Conservation (phyloP, 1,140 invertebrate species). For the Lasaia peninsularis region DNA sequence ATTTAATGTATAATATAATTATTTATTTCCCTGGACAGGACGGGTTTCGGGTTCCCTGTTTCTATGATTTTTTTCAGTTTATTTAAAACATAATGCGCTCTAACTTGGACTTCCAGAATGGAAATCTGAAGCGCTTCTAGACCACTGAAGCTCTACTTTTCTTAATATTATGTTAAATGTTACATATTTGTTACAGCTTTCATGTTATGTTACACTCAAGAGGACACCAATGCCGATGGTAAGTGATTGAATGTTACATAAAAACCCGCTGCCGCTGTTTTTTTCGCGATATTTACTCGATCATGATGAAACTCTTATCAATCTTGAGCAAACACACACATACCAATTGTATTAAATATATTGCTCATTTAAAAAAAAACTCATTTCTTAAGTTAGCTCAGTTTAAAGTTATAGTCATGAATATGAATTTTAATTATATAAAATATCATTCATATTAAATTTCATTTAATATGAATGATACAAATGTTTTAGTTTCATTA, state of each 20-base stretch:
- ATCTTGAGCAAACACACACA: constrained; percentile 20
- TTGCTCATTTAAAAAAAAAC: too few relatives aligned
- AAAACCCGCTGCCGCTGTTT: constrained; percentile 47
- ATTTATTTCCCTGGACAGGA: too few relatives aligned
- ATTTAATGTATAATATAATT: too few relatives aligned
- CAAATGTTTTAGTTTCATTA: not conserved
- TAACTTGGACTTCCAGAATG: too few relatives aligned
- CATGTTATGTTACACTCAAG: constrained; percentile 94
- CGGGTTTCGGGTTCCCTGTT: too few relatives aligned
- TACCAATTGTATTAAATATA: not conserved
- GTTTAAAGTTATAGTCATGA: too few relatives aligned
- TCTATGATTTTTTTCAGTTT: too few relatives aligned
- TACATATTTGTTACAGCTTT: constrained; percentile 87
- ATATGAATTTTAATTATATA: too few relatives aligned
- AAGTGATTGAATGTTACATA: constrained; percentile 71
- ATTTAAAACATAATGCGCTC: too few relatives aligned
- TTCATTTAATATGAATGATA: not conserved
- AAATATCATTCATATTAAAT: too few relatives aligned
- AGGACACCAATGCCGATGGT: constrained; percentile 92
- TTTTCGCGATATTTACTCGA: constrained; percentile 53
- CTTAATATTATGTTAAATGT: too few relatives aligned
- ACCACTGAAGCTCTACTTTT: not conserved
- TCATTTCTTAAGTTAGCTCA: too few relatives aligned
- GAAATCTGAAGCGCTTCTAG: not conserved
- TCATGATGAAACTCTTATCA: constrained; percentile 34